These are phyloP conservation scores for Drosophila obscura DNA, from an alignment of 1,140 invertebrate species.

Conservation along the genomic window DNA sequence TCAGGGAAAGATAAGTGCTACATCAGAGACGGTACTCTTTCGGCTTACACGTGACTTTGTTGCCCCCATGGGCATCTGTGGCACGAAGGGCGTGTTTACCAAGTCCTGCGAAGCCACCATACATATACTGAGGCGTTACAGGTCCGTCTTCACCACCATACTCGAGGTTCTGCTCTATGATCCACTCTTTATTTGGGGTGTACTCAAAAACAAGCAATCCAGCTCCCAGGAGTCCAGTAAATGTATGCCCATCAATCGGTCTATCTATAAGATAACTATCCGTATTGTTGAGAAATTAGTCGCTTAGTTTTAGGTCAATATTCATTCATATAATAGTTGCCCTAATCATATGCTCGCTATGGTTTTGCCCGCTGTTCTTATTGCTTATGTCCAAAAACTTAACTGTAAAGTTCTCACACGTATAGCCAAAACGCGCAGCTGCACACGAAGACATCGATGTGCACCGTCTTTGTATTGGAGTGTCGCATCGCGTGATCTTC, in stretches of 20 bases:
- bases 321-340: no score
- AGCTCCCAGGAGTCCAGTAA: conserved; percentile 26
- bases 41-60: conserved; percentile 95
- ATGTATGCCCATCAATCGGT: neutral
- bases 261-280: neutral
- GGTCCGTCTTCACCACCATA: conserved; percentile 93
- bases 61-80: conserved; percentile 94
- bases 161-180: conserved; percentile 97
- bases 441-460: no score
- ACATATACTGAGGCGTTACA: conserved; percentile 91
- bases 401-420: no score
- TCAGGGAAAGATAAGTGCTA: conserved; percentile 93
- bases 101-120: conserved; percentile 95
- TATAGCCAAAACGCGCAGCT: no score
- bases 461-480: no score
- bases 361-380: no score
- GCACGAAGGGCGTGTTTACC: conserved; percentile 94
- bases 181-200: conserved; percentile 93
- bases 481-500: no score
- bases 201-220: conserved; percentile 40
- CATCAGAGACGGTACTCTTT: conserved; percentile 96
- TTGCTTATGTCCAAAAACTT: no score
- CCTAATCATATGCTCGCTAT: no score
- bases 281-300: no score
- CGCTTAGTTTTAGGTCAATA: no score